Conservation (phyloP, 2,797 vertebrate species). For the Austrolebias charrua region DNA sequence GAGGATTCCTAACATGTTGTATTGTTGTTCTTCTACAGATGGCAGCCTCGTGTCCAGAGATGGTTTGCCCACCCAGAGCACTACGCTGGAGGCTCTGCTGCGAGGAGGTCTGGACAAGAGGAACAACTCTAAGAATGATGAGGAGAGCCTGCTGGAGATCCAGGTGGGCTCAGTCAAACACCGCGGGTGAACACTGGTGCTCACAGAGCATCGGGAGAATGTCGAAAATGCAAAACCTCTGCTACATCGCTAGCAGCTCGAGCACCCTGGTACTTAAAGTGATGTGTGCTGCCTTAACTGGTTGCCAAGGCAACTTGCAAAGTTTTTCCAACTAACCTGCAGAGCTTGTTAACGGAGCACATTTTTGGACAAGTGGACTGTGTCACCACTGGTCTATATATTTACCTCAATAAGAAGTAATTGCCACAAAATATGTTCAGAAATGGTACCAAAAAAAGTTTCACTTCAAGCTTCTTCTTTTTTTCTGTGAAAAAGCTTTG, state of each 20-base stretch:
- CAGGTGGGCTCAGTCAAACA: conserved; percentile 79
- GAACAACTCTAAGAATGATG: conserved; percentile 86
- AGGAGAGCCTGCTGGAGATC: conserved; percentile 93
- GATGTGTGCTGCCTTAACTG: conserved; percentile 30
- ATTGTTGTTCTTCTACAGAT: conserved; percentile 71
- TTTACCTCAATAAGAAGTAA: neutral
- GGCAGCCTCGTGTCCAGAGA: conserved; percentile 89
- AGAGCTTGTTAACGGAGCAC: conserved; percentile 37
- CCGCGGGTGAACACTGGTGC: neutral
- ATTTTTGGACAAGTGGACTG: conserved; percentile 17
- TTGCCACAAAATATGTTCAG: neutral
- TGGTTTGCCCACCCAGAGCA: conserved; percentile 88
- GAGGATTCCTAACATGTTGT: conserved; percentile 10
- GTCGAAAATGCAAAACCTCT: conserved; percentile 24
- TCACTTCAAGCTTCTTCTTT: neutral
- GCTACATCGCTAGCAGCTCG: conserved; percentile 11
- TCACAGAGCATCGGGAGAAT: too few species aligned
- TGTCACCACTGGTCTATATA: neutral
- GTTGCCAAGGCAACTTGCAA: conserved; percentile 48
- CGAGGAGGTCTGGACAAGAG: conserved; percentile 93
- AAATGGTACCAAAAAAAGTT: neutral
- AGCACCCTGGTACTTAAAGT: conserved; percentile 15
- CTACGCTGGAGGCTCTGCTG: conserved; percentile 93
- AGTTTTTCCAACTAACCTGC: conserved; percentile 52
- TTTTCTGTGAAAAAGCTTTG: neutral